Evolutionary conservation across 2,797 vertebrate genomes (phyloP).

Genomic region (Podarcis siculus): DNA sequence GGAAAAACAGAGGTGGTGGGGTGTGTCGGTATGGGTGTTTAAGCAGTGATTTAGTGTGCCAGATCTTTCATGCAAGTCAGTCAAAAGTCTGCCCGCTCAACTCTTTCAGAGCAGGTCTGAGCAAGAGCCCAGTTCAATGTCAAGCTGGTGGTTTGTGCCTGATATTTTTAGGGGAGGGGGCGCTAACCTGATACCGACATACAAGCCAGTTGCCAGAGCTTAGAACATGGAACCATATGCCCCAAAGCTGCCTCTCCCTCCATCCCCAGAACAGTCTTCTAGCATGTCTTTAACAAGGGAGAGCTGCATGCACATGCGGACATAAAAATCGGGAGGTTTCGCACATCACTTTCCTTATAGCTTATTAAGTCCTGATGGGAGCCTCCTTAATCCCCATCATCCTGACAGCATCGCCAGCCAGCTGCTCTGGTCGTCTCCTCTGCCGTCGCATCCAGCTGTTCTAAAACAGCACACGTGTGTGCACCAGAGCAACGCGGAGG

Average conservation of each 20-base stretch:
- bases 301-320: neutral
- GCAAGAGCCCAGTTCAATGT: neutral
- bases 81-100: no score
- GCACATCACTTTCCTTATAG: neutral
- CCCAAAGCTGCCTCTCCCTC: neutral
- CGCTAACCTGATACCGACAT: no score
- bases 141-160: neutral
- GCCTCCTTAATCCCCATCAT: conserved; percentile 27
- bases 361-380: conserved; percentile 29
- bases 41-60: no score
- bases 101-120: neutral
- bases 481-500: neutral
- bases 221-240: neutral
- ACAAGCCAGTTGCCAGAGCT: neutral
- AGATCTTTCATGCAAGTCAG: neutral
- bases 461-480: conserved; percentile 9
- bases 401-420: conserved; percentile 29
- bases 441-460: conserved; percentile 33
- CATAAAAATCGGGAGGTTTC: neutral
- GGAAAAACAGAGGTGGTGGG: no score
- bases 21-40: no score
- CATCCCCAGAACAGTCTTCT: neutral
- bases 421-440: conserved; percentile 24
- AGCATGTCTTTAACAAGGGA: neutral
- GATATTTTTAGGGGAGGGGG: no score